These are phyloP conservation scores for Synchiropus splendidus DNA, from an alignment of 2,113 vertebrate genomes.

Conservation along the genomic window DNA sequence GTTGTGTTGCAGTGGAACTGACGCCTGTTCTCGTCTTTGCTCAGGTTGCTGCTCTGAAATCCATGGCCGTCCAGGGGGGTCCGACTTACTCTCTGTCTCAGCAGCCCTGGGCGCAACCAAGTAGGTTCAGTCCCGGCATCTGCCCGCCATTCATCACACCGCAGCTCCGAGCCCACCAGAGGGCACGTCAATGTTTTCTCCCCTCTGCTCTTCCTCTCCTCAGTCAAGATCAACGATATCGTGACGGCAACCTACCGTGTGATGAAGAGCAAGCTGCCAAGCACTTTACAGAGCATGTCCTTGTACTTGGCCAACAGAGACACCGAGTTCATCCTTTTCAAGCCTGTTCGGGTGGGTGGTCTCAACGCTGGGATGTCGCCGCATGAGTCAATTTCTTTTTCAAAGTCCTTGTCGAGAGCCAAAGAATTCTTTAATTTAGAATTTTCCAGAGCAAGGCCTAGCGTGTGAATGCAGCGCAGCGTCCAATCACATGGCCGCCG, in stretches of 20 bases:
- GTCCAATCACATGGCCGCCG: neutral
- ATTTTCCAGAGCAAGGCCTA: slow-evolving; percentile 1
- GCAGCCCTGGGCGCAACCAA: slow-evolving; percentile 95
- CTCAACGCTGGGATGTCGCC: slow-evolving; percentile 9
- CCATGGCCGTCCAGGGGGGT: slow-evolving; percentile 87
- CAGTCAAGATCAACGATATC: slow-evolving; percentile 90
- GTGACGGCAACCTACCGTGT: slow-evolving; percentile 82
- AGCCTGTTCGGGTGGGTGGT: slow-evolving; percentile 87
- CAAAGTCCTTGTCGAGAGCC: slow-evolving; percentile 18
- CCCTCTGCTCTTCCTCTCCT: slow-evolving; percentile 31
- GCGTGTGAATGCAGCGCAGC: neutral
- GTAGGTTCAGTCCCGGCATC: slow-evolving; percentile 61
- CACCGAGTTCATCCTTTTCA: slow-evolving; percentile 96
- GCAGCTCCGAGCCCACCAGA: slow-evolving; percentile 19
- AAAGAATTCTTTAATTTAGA: slow-evolving; percentile 5
- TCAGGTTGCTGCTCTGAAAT: slow-evolving; percentile 85
- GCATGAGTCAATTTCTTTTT: slow-evolving; percentile 12
- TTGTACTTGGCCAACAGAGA: slow-evolving; percentile 94
- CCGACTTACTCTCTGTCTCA: slow-evolving; percentile 86
- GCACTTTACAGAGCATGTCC: slow-evolving; percentile 87
- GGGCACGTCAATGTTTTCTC: slow-evolving; percentile 34
- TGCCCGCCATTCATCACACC: slow-evolving; percentile 37
- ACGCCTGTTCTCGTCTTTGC: slow-evolving; percentile 8
- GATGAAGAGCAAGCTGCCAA: slow-evolving; percentile 88
- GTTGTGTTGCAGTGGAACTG: slow-evolving; percentile 5